Base-by-base conservation (phyloP, 35 echinoderm and acorn worm genomes). In the Ophioderma brevispina region DNA sequence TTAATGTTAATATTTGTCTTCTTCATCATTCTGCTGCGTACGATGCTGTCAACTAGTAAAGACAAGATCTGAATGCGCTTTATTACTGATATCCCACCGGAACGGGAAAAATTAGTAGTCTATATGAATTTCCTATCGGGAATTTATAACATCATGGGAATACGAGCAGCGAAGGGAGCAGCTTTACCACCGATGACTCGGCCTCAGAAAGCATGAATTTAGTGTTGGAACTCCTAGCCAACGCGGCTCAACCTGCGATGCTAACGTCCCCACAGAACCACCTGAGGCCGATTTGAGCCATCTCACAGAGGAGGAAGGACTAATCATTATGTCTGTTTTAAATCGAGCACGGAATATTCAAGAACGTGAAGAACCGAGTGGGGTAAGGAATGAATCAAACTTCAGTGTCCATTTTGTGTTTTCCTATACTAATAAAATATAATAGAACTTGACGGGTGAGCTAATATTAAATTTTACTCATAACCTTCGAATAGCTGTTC, bases 261-360 rank as follows among this genome's bases (percentile, higher is more conserved):
- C 31, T 19, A 81, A 89, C 33, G 28, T 89, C 23, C 90, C 90
- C 19, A 49, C 76, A n/a, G 90, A 91, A 56, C 93, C 93, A 32
- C 94, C 91, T 1, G 94, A 95, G 33, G 97, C 97, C n/a, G 97
- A 99, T 81, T 76, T 99, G 14, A 95, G 94, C 55, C 97, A 99
- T 70, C 82, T 99, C 31, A 99, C 94, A 25, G 91, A 93, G 32
- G 93, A 99, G 36, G 97, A 99, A 79, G 34, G 91, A 25, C 84
- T 84, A 10, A 93, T 95, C 78, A 99, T 99, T 43, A 49, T 88
- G 52, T 90, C 87, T 32, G 97, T 99, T 18, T 80, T 99, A 19
- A 89, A 93, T 39, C 87, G 97, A 49, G 97, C 97, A 13, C 81
- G 89, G 41, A 70, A 92, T 43, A 64, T 99, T 25, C 94, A 99